Evolutionary conservation across 2,888 invertebrate species (phyloP).

Genomic region (Coenonympha arcania): DNA sequence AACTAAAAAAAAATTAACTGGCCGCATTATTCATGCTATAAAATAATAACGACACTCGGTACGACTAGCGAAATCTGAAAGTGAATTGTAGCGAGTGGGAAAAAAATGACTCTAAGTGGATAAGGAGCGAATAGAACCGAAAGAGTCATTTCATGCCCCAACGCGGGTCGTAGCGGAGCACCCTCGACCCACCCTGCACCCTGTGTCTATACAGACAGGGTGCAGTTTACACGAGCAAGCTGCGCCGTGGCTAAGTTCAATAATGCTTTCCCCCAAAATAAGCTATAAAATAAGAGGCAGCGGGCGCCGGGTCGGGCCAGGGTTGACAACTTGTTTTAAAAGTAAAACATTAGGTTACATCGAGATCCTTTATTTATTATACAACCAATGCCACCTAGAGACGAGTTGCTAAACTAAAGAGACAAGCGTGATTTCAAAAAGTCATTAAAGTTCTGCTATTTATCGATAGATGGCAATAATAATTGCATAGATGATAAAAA

Average conservation of each 20-base stretch:
- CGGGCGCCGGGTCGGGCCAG: constrained; percentile 51
- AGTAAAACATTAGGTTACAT: too few relatives aligned
- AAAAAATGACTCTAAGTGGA: constrained; percentile 72
- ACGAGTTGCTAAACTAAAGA: too few relatives aligned
- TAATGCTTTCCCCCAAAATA: constrained; percentile 74
- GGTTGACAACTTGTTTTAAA: too few relatives aligned
- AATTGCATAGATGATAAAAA: too few relatives aligned
- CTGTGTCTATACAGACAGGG: constrained; percentile 41
- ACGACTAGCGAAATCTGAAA: constrained; percentile 64
- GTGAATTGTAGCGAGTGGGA: constrained; percentile 73
- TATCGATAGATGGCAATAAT: too few relatives aligned
- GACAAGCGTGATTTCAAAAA: too few relatives aligned
- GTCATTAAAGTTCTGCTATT: too few relatives aligned
- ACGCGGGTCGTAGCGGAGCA: constrained; percentile 59
- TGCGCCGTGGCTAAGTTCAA: constrained; percentile 67
- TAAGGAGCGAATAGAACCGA: constrained; percentile 73
- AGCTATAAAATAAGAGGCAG: constrained; percentile 71
- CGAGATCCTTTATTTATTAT: too few relatives aligned
- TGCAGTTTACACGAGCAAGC: constrained; percentile 44
- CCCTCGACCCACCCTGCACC: constrained; percentile 38
- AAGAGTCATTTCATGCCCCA: constrained; percentile 72
- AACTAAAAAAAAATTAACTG: constrained; percentile 29
- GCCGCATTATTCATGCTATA: constrained; percentile 48
- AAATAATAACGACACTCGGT: constrained; percentile 54
- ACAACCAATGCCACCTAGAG: too few relatives aligned